These are phyloP conservation scores for Peribatodes rhomboidaria DNA, from an alignment of 2,888 invertebrate genomes.

Conservation along the genomic window DNA sequence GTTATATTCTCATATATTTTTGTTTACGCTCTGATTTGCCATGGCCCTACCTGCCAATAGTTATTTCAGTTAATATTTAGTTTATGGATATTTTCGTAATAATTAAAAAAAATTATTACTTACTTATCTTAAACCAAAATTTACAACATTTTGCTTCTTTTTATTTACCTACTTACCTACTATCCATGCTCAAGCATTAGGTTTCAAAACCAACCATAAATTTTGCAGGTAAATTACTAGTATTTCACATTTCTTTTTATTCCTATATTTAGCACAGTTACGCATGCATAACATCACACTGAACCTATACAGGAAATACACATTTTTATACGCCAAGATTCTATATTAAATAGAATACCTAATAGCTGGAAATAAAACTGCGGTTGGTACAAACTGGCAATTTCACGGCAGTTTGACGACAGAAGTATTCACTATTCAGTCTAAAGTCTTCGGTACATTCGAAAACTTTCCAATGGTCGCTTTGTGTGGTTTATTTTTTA, in stretches of 20 bases:
- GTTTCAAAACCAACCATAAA: background rate
- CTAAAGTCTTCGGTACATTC: conserved; percentile 53
- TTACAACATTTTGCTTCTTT: background rate
- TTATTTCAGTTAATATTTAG: too few relatives aligned
- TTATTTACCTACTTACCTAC: background rate
- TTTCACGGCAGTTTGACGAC: conserved; percentile 73
- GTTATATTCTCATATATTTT: background rate
- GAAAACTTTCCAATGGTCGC: conserved; percentile 70
- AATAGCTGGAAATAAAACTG: conserved; percentile 62
- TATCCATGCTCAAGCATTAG: background rate
- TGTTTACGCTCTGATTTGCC: background rate
- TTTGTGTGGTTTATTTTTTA: conserved; percentile 80
- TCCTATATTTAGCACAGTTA: conserved; percentile 14
- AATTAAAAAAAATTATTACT: too few relatives aligned
- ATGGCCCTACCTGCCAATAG: too few relatives aligned
- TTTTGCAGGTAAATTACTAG: background rate
- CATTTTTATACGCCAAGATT: conserved; percentile 32
- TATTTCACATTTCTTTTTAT: conserved; percentile 9
- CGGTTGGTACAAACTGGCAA: conserved; percentile 73
- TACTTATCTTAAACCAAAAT: background rate
- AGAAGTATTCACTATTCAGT: conserved; percentile 42
- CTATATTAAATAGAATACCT: conserved; percentile 47
- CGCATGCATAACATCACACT: conserved; percentile 7
- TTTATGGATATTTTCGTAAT: too few relatives aligned
- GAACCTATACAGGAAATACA: conserved; percentile 10